Base-by-base conservation (phyloP, 2,888 invertebrate genomes). In the Lithosia quadra region DNA sequence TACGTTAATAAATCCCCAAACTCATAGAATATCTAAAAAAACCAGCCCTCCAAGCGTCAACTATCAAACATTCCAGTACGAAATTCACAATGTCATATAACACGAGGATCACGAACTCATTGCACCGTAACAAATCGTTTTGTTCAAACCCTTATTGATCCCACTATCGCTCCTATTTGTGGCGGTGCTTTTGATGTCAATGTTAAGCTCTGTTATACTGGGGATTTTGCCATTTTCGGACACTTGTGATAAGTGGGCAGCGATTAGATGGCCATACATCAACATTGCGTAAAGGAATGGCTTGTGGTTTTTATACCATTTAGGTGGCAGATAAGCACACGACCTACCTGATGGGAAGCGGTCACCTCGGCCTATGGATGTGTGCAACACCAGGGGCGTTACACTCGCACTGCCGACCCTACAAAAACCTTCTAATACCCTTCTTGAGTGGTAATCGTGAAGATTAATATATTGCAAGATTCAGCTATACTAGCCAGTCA, bases 41-140 rank as follows among this genome's bases (percentile, higher is more conserved):
- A n/a, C n/a, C 49, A 49, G 49, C 8, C 9, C 8, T 43, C 43
- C 5, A 4, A n/a, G 9, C 5, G 1, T 4, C n/a, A 49, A n/a
- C 49, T n/a, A 49, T 49, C 49, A 5, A n/a, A 49, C 8, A n/a
- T 49, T 7, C n/a, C n/a, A 49, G n/a, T 49, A 49, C 49, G 9
- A 9, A 43, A 15, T 18, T n/a, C 49, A n/a, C 49, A 49, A 18
- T 18, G 8, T 49, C 18, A n/a, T n/a, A 49, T 49, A 9, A 49
- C 49, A 49, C 2, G n/a, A 7, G n/a, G 28, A 62, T 62, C n/a
- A 62, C 49, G 5, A n/a, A 18, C n/a, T 28, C 28, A 7, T 28
- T 49, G 49, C 49, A 49, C 49, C 49, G n/a, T n/a, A n/a, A 49
- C 49, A n/a, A 28, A 43, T 28, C 49, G n/a, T 49, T 62, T 28